A percentile compares a stretch with the other conserved stretches of the same genome.
Evolutionary conservation across 2,888 invertebrate genomes (phyloP).

Genomic region (Asteroscopus sphinx): DNA sequence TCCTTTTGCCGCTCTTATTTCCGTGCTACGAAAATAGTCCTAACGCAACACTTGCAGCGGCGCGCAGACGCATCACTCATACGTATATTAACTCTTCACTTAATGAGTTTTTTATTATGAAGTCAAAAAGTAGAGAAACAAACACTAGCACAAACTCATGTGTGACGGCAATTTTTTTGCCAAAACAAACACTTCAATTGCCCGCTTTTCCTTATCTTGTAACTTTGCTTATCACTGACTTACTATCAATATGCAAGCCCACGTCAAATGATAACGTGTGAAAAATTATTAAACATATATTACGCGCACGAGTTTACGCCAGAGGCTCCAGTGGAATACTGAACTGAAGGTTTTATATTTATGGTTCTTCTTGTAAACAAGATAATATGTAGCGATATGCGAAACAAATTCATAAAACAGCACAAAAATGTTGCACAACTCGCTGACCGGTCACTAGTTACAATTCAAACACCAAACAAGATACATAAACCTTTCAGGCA

Average conservation of each 20-base stretch:
- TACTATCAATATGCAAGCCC: constrained; percentile 70
- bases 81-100: constrained; percentile 58
- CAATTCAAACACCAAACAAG: constrained; percentile 65
- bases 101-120: constrained; percentile 28
- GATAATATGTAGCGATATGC: constrained; percentile 68
- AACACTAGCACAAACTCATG: constrained; percentile 33
- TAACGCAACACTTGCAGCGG: constrained; percentile 86
- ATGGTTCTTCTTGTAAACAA: constrained; percentile 68
- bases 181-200: constrained; percentile 56
- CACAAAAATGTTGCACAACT: constrained; percentile 72
- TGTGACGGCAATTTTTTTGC: constrained; percentile 43
- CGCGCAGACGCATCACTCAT: constrained; percentile 86
- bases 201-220: constrained; percentile 66
- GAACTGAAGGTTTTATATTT: constrained; percentile 73
- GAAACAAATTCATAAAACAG: constrained; percentile 66
- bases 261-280: constrained; percentile 62
- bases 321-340: constrained; percentile 67
- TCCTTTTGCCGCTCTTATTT: constrained; percentile 90
- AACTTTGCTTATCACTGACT: constrained; percentile 71
- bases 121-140: constrained; percentile 22
- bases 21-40: constrained; percentile 89
- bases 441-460: constrained; percentile 69
- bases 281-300: constrained; percentile 57
- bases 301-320: constrained; percentile 69
- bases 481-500: constrained; percentile 70